Conservation (phyloP, 2,113 vertebrate genomes). For the Lathamus discolor region DNA sequence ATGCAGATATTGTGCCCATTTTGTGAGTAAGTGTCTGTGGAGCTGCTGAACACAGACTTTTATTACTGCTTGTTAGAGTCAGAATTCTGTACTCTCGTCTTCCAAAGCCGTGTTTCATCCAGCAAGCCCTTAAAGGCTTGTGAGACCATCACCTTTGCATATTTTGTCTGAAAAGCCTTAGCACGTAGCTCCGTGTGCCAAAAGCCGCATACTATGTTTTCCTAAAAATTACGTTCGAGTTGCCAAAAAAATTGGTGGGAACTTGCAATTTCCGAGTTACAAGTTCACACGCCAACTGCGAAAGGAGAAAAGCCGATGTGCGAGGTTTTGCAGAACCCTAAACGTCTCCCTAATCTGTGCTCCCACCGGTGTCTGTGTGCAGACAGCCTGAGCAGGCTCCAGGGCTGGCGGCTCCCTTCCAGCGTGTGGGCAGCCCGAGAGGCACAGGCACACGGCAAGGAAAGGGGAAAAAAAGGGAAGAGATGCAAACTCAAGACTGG, state of each 20-base stretch:
- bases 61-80: constrained; percentile 35
- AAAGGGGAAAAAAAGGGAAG: neutral
- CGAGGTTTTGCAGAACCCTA: constrained; percentile 55
- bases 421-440: constrained; percentile 30
- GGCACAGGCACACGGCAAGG: neutral
- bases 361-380: constrained; percentile 28
- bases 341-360: constrained; percentile 19
- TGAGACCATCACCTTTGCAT: constrained; percentile 58
- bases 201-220: constrained; percentile 53
- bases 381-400: constrained; percentile 28
- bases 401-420: constrained; percentile 18
- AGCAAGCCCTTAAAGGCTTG: constrained; percentile 37
- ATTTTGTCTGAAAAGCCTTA: constrained; percentile 58
- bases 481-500: neutral
- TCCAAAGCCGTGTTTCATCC: constrained; percentile 16
- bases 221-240: constrained; percentile 39
- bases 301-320: constrained; percentile 30
- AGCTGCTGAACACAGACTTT: constrained; percentile 8
- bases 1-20: neutral
- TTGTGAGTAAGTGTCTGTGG: constrained; percentile 11
- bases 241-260: constrained; percentile 57
- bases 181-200: neutral
- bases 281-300: constrained; percentile 60
- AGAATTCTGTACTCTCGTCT: constrained; percentile 8
- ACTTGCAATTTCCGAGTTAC: constrained; percentile 56